phyloP scores from a whole-genome alignment of 2,113 vertebrate species.

The Mobula birostris region DNA sequence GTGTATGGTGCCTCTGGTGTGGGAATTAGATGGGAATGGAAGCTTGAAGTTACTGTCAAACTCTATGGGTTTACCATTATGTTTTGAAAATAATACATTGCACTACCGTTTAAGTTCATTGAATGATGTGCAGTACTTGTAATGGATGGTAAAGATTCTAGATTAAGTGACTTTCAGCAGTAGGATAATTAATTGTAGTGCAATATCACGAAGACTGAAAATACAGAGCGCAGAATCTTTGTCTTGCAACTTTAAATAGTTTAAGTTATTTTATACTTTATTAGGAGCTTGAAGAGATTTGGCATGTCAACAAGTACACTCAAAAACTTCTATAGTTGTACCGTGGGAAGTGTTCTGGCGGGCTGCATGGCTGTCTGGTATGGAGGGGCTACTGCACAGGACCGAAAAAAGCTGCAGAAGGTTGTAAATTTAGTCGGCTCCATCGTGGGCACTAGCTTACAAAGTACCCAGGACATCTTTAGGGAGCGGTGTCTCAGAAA shows the following conservation, averaged over 20 bases:
- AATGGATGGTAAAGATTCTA: neutral
- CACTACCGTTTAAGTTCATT: neutral
- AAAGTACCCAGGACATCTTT: too few species aligned
- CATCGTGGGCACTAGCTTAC: too few species aligned
- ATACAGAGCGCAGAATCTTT: neutral
- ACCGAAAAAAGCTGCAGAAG: too few species aligned
- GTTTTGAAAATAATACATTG: neutral
- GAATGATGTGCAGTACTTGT: neutral
- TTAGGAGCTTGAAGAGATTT: too few species aligned
- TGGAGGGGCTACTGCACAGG: too few species aligned
- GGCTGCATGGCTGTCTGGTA: too few species aligned
- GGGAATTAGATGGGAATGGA: neutral
- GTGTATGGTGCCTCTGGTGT: too few species aligned
- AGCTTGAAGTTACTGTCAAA: neutral
- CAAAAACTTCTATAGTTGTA: too few species aligned
- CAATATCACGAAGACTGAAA: neutral
- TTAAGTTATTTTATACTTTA: neutral
- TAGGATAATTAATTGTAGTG: neutral
- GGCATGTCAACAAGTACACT: too few species aligned
- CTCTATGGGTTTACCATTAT: neutral
- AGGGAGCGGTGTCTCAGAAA: too few species aligned
- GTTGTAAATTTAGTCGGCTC: too few species aligned
- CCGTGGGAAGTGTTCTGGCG: too few species aligned
- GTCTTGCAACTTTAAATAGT: neutral
- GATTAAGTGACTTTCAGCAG: neutral